These are phyloP conservation scores for Parus major DNA, from an alignment of 2,113 vertebrate genomes.

Conservation along the genomic window DNA sequence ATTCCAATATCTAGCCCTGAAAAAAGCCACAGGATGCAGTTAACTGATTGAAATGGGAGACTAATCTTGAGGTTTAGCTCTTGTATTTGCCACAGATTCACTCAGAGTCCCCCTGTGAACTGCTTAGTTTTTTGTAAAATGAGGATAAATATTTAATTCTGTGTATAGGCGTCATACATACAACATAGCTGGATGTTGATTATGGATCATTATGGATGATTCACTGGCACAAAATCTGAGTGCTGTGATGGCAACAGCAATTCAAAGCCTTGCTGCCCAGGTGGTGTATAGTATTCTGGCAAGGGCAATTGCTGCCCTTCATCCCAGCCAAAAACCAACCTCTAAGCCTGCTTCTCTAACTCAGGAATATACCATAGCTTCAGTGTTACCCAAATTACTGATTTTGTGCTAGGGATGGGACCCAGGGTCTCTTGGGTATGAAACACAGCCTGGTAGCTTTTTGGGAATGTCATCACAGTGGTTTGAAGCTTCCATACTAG, in stretches of 20 bases:
- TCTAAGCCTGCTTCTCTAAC: not conserved
- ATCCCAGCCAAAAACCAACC: not conserved
- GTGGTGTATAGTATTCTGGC: not conserved
- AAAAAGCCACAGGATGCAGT: not conserved
- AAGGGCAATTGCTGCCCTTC: not conserved
- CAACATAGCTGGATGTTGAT: rapidly evolving
- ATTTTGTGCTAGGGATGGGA: not conserved
- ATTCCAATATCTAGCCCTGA: not conserved
- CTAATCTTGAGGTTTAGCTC: not conserved
- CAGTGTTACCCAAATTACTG: not conserved
- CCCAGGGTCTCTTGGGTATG: not conserved
- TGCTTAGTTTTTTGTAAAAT: not conserved
- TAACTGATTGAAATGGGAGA: not conserved
- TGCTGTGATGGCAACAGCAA: not conserved
- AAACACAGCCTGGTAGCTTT: not conserved
- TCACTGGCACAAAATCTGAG: not conserved
- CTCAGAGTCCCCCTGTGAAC: rapidly evolving
- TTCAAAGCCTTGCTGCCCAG: not conserved
- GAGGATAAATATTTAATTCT: not conserved
- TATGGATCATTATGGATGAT: not conserved
- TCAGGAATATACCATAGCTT: not conserved
- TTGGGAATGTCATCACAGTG: rapidly evolving
- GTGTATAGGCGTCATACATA: not conserved
- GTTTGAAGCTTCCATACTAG: not conserved
- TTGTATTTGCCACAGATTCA: not conserved